Conservation (phyloP, 2,797 vertebrate species). For the Acropternis orthonyx region DNA sequence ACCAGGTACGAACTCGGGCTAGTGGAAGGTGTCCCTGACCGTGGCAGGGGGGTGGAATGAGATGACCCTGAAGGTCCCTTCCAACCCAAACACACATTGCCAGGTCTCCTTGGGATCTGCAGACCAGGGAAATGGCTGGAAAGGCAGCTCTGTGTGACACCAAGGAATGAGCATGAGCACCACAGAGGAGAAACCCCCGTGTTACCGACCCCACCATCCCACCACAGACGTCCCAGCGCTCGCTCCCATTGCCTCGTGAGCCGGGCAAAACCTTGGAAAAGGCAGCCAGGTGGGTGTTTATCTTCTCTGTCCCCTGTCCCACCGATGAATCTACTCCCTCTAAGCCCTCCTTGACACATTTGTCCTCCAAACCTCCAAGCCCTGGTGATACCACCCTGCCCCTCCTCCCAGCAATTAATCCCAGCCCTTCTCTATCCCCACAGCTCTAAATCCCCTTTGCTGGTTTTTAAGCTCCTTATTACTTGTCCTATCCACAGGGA, state of each 20-base stretch:
- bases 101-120: neutral
- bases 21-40: neutral
- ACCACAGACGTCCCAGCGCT: neutral
- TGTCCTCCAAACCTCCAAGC: conserved; percentile 51
- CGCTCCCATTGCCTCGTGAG: accelerated
- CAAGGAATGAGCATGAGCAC: neutral
- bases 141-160: accelerated
- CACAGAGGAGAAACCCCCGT: accelerated
- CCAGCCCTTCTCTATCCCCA: conserved; percentile 45
- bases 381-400: conserved; percentile 19
- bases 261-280: neutral
- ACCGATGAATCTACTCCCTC: neutral
- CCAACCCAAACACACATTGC: neutral
- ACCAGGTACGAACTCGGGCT: neutral
- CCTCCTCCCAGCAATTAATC: conserved; percentile 43
- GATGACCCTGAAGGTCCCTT: neutral
- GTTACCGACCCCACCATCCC: neutral
- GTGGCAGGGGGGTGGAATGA: neutral
- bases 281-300: neutral
- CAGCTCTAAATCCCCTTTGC: conserved; percentile 63
- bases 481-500: conserved; percentile 57
- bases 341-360: conserved; percentile 58
- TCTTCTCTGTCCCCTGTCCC: neutral
- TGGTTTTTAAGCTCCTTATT: conserved; percentile 60
- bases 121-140: neutral